Evolutionary conservation across 1,140 invertebrate species (phyloP), one percentile per base, ranked within the genome.

Genomic region (Heliothis subflexa): DNA sequence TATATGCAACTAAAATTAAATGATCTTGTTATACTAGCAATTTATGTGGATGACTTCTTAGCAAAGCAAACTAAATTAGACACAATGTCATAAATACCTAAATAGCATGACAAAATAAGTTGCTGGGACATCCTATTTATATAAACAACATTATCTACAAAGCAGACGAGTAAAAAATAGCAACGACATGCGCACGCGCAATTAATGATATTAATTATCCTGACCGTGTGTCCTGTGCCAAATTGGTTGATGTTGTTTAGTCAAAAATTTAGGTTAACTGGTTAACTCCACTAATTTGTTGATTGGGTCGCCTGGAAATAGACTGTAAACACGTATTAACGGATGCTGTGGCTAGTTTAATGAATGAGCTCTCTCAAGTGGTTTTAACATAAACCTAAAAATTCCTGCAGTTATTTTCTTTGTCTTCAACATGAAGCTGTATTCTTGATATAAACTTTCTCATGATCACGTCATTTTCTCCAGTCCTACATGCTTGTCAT

Each of bases 211-310:
- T 82, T 82, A 82, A 79, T 79, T 79, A 66, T 70, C 16, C 71
- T 72, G 70, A 76, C 75, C 73, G 78, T 55, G 28, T 80, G 45
- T 80, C 78, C 64, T 54, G 64, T 80, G 79, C 79, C 74, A 80
- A 78, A 81, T 79, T 81, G 74, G 75, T 75, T 80, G 73, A 82
- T 82, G 78, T 45, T 45, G 75, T 70, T 70, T 71, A 45, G 50
- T 78, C 52, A 76, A 78, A 71, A 76, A 78, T 75, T 28, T 80
- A 59, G 78, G 78, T 80, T 80, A 80, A 66, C 62, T 75, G 40
- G 40, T 45, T 64, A 66, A 66, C 62, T 66, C 40, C 62, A 47
- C 62, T 66, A 40, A 47, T 47, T 57, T 57, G 52, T 13, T 57
- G 50, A 50, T 70, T 70, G 47, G 66, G 7, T 45, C 50, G 28